A percentile compares a stretch with the other conserved stretches of the same genome.
These are phyloP conservation scores for Paedocypris micromegethes DNA, from an alignment of 2,797 vertebrate genomes.

Conservation along the genomic window DNA sequence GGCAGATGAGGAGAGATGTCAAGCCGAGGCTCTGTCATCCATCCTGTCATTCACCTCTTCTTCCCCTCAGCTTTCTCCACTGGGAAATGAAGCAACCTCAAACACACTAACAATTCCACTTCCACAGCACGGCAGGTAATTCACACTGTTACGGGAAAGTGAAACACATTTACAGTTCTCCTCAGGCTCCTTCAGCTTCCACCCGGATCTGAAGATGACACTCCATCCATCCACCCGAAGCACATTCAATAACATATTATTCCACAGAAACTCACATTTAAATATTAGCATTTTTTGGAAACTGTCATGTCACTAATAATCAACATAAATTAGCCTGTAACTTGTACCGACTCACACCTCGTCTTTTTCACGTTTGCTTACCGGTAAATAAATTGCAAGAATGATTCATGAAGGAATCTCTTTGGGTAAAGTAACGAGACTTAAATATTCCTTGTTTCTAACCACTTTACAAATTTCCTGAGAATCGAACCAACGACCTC, in stretches of 20 bases:
- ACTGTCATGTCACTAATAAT: too few species aligned
- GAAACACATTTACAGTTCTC: slow-evolving; percentile 36
- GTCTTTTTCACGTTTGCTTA: too few species aligned
- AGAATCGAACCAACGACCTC: too few species aligned
- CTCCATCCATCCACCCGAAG: slow-evolving; percentile 16
- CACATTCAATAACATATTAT: background rate
- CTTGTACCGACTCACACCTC: too few species aligned
- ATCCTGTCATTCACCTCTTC: slow-evolving; percentile 35
- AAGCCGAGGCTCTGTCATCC: slow-evolving; percentile 19
- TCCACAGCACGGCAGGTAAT: slow-evolving; percentile 28
- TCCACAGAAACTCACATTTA: too few species aligned
- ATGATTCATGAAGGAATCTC: too few species aligned
- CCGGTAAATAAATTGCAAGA: too few species aligned
- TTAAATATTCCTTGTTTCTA: too few species aligned
- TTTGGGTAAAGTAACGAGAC: too few species aligned
- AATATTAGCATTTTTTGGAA: too few species aligned
- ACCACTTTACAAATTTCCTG: too few species aligned
- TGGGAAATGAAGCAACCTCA: slow-evolving; percentile 31
- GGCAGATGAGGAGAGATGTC: slow-evolving; percentile 20
- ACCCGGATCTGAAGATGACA: slow-evolving; percentile 14
- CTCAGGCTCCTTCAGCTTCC: slow-evolving; percentile 11
- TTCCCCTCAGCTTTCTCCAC: slow-evolving; percentile 20
- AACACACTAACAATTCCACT: slow-evolving; percentile 28
- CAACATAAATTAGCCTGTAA: too few species aligned
- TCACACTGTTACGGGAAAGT: slow-evolving; percentile 34